phyloP scores from a whole-genome alignment of 1,140 invertebrate species.

The Caerostris extrusa region DNA sequence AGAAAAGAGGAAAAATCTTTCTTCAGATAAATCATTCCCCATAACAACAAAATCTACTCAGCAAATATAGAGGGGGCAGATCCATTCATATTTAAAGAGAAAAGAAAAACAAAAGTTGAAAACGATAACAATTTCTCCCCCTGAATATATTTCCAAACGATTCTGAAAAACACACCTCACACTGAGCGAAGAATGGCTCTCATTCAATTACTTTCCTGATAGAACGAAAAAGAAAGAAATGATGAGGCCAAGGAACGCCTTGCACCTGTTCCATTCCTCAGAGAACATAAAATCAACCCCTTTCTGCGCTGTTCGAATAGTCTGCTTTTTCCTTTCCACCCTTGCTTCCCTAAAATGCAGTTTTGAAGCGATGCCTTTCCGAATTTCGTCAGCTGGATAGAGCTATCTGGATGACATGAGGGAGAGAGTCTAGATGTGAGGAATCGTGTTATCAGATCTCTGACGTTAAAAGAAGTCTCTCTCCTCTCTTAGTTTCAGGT shows the following conservation, averaged over 20 bases:
- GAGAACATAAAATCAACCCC: constrained; percentile 28
- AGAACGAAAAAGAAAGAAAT: not conserved
- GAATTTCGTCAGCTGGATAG: not conserved
- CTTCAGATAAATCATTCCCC: not conserved
- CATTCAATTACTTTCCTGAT: constrained; percentile 29
- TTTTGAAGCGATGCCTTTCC: constrained; percentile 25
- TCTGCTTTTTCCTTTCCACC: not conserved
- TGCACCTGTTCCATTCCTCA: constrained; percentile 54
- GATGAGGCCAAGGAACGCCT: not conserved
- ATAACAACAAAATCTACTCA: not conserved
- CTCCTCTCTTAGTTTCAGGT: too few relatives aligned
- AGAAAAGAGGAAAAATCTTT: not conserved
- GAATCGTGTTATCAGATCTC: too few relatives aligned
- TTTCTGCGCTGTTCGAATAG: not conserved
- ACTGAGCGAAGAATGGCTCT: not conserved
- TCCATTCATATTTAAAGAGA: not conserved
- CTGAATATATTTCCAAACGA: not conserved
- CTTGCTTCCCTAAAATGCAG: not conserved
- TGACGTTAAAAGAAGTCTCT: too few relatives aligned
- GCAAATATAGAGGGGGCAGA: not conserved
- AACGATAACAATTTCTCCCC: constrained; percentile 8
- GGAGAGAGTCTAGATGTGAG: too few relatives aligned
- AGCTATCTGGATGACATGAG: too few relatives aligned
- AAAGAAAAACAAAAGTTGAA: not conserved
- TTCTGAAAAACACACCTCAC: not conserved